Conservation (phyloP, 2,888 invertebrate genomes). For the Eucera pruinosa region DNA sequence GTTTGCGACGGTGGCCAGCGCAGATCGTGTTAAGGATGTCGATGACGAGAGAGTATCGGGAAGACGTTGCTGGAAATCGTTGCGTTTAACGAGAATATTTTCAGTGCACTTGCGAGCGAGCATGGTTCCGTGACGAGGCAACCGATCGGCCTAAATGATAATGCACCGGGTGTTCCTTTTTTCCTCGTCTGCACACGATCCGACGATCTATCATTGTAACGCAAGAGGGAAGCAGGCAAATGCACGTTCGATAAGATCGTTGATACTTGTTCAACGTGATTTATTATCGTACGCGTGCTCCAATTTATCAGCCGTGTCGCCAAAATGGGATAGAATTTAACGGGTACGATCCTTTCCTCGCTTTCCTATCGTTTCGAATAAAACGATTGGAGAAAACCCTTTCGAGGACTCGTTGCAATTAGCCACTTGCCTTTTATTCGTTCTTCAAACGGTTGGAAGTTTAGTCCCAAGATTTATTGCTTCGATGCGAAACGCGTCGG, state of each 20-base stretch:
- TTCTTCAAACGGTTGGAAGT: no score
- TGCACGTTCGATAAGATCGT: constrained; percentile 56
- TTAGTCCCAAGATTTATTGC: no score
- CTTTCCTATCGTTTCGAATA: background rate
- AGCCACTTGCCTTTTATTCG: no score
- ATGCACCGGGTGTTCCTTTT: constrained; percentile 48
- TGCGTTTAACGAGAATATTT: constrained; percentile 34
- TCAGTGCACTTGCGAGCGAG: constrained; percentile 23
- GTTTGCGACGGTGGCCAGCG: background rate
- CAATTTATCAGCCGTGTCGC: constrained; percentile 51
- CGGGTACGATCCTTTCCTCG: background rate
- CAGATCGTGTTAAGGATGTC: background rate
- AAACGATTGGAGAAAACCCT: no score
- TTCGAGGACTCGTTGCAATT: no score
- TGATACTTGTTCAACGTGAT: constrained; percentile 51
- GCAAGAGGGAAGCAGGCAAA: constrained; percentile 53
- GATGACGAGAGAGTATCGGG: background rate
- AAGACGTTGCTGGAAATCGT: constrained; percentile 32
- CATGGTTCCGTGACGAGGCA: constrained; percentile 51
- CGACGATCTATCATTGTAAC: constrained; percentile 56
- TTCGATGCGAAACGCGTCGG: background rate
- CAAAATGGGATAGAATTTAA: constrained; percentile 17
- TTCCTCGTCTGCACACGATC: constrained; percentile 1
- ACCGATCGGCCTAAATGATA: constrained; percentile 62
- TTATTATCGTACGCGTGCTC: constrained; percentile 54